phyloP scores from a whole-genome alignment of 1,140 invertebrate genomes.

The Brevipalpus yothersi region DNA sequence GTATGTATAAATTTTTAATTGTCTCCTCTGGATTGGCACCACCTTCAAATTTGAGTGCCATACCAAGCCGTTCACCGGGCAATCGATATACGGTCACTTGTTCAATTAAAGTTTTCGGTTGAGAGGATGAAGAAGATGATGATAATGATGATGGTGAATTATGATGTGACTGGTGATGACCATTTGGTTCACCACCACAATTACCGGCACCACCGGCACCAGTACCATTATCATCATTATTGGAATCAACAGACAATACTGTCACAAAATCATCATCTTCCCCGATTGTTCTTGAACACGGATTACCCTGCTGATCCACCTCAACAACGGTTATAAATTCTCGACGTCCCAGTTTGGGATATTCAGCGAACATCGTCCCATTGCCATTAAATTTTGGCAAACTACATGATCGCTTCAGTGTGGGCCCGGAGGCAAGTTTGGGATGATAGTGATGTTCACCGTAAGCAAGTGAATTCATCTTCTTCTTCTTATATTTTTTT shows the following conservation, averaged over 20 bases:
- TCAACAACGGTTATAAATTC: slow-evolving; percentile 1
- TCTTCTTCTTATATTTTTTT: neutral
- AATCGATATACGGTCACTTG: slow-evolving; percentile 47
- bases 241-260: neutral
- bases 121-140: neutral
- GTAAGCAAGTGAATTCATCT: neutral
- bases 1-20: slow-evolving; percentile 48
- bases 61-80: slow-evolving; percentile 62
- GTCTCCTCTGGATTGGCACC: slow-evolving; percentile 37
- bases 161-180: neutral
- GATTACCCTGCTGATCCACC: neutral
- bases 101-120: slow-evolving; percentile 19
- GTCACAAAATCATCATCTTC: neutral
- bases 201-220: neutral
- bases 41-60: slow-evolving; percentile 73
- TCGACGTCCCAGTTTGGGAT: neutral
- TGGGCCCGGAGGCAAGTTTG: neutral
- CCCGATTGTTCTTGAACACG: neutral
- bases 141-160: neutral
- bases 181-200: neutral
- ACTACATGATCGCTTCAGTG: neutral
- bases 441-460: neutral
- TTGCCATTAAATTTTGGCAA: neutral
- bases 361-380: neutral
- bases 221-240: neutral